phyloP scores from a whole-genome alignment of 2,797 vertebrate species.

The Meda fulgida region DNA sequence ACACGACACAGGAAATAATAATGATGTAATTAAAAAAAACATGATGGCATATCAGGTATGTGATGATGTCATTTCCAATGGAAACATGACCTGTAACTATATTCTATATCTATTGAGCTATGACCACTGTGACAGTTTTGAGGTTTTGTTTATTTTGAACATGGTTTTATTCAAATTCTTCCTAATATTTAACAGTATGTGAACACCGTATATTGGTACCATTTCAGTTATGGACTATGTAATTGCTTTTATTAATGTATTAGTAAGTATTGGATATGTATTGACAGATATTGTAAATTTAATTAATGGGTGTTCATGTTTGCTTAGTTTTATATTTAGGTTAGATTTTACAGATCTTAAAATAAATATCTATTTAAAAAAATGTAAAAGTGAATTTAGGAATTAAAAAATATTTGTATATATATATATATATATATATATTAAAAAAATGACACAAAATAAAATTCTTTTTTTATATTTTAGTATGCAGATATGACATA shows the following conservation, averaged over 20 bases:
- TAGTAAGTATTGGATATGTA: not conserved
- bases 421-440: too few relatives aligned
- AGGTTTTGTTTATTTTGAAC: not conserved
- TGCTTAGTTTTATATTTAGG: not conserved
- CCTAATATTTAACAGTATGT: not conserved
- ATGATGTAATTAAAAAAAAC: not conserved
- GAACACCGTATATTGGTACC: not conserved
- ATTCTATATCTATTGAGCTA: not conserved
- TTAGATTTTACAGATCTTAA: not conserved
- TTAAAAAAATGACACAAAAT: not conserved
- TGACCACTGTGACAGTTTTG: not conserved
- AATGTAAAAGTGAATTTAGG: not conserved
- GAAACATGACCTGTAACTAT: not conserved
- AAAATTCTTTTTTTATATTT: too few relatives aligned
- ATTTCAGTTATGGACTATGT: not conserved
- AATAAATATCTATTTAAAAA: not conserved
- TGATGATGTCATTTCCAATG: not conserved
- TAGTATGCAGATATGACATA: not conserved
- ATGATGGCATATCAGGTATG: not conserved
- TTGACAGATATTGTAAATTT: not conserved
- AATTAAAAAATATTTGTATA: too few relatives aligned
- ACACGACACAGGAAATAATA: not conserved
- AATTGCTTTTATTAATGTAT: not conserved
- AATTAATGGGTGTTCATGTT: not conserved
- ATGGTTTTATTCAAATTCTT: not conserved